Evolutionary conservation across 2,888 invertebrate genomes (phyloP), one percentile per base, ranked within the genome.

Genomic region (Luperina nickerlii): DNA sequence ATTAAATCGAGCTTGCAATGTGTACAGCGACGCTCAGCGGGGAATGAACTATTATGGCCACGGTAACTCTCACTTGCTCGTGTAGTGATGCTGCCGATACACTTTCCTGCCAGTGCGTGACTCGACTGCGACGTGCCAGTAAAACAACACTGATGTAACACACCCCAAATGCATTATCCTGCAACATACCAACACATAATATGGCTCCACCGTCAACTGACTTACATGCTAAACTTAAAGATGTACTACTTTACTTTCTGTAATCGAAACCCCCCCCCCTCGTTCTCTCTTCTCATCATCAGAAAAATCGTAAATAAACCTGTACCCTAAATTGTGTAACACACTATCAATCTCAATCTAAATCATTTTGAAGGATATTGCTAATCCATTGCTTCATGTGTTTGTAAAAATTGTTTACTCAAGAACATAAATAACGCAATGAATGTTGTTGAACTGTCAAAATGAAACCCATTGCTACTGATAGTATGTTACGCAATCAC

Each of bases 51-150:
- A 94, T 94, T 94, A 94, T 94, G 93, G 92, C 90, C 89, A 87
- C 91, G 88, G 82, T 89, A 95, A 96, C 96, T 96, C 96, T 96
- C 96, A 96, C 96, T 95, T 88, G 89, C 82, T 91, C 87, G 85
- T 89, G 93, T 92, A 93, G 94, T 95, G 95, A 96, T 96, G 95
- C 95, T 95, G 95, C 90, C 92, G 93, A 92, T 96, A 96, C 94
- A 96, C 96, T 96, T 96, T 96, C 96, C 94, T 95, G 94, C 91
- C 90, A 89, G 84, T 92, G 94, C 96, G 96, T 96, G 96, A 96
- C 94, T 91, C 84, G 96, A 95, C 92, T 96, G 84, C 90, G 81
- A 81, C 89, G 88, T 89, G 90, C 62, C 79, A 76, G 88, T 90
- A 86, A 92, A 90, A 91, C 87, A 87, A 18, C 75, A 80, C 91